Base-by-base conservation (phyloP, 1,140 invertebrate genomes). In the Bombus picipes region DNA sequence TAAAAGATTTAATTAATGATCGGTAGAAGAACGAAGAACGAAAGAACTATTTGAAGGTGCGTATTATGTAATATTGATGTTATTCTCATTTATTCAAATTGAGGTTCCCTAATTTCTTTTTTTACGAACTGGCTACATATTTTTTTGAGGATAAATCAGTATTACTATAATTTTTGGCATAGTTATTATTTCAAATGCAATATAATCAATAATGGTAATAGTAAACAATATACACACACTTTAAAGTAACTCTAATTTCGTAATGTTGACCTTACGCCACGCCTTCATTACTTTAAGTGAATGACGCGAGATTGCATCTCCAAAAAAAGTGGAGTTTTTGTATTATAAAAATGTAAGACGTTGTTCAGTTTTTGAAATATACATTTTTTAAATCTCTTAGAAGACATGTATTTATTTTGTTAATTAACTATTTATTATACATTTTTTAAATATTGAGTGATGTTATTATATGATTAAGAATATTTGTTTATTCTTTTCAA, bases 191-290 rank as follows among this genome's bases (percentile, higher is more conserved):
- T 28, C 2, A 37, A 22, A 13, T 28, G 43, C 2, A 1, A 39
- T 41, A 2, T 34, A 43, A 62, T 43, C 13, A 15, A 4, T n/a
- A 25, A 34, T 53, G 5, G 1, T 0, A 1, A 13, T 32, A 10
- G 13, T n/a, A 66, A 32, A 18, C 13, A 47, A 41, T 5, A 59
- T 22, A 25, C 8, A 62, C 8, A 15, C 22, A 25, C 0, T 41
- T 72, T 15, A 34, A 43, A 28, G 8, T 85, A 72, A 47, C 10
- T 32, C 18, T 6, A 80, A 81, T 66, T 57, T 57, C 28, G 10
- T 74, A 43, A 57, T 74, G 32, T 59, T 68, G 72, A 81, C 10
- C 71, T 66, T 32, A 81, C 71, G 84, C 84, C 84, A 85, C 84
- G 84, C 84, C 84, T 85, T 74, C 41, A 34, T 5, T 75, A 22